Percentiles rank a stretch among this genome's conserved stretches.
Conservation (phyloP, 2,888 invertebrate species). For the Heliconius aoede region DNA sequence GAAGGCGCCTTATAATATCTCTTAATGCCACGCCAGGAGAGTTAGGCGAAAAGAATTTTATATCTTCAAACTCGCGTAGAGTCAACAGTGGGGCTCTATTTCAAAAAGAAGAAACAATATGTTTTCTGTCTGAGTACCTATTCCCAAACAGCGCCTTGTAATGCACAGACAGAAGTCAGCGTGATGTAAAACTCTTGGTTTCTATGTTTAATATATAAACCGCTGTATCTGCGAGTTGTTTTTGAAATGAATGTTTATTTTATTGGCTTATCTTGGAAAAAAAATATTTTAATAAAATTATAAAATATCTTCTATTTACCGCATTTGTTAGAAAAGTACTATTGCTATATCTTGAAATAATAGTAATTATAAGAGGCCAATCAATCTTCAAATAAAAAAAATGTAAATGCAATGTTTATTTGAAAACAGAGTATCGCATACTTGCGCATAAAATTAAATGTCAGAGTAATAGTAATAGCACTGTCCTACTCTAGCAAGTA, state of each 20-base stretch:
- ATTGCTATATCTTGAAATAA: background rate
- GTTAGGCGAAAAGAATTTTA: constrained; percentile 76
- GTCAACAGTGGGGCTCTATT: constrained; percentile 18
- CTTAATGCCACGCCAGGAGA: constrained; percentile 73
- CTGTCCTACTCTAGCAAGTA: constrained; percentile 56
- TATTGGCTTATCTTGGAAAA: no score
- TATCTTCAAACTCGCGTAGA: constrained; percentile 62
- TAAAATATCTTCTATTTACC: background rate
- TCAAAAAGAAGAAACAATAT: constrained; percentile 4
- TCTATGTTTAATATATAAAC: constrained; percentile 64
- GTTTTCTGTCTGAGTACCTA: background rate
- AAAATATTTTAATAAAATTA: no score
- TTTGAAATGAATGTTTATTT: background rate
- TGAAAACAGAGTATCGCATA: constrained; percentile 19
- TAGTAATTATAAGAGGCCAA: background rate
- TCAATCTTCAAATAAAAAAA: background rate
- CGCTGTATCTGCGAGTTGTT: constrained; percentile 56
- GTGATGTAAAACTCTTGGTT: constrained; percentile 57
- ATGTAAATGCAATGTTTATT: constrained; percentile 6
- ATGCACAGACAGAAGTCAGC: constrained; percentile 50
- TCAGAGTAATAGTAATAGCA: constrained; percentile 29
- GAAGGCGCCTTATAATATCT: constrained; percentile 72
- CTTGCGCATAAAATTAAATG: constrained; percentile 16
- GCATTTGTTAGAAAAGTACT: background rate
- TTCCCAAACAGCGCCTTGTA: background rate